Base-by-base conservation (phyloP, 2,888 invertebrate species). In the Cepaea hortensis region DNA sequence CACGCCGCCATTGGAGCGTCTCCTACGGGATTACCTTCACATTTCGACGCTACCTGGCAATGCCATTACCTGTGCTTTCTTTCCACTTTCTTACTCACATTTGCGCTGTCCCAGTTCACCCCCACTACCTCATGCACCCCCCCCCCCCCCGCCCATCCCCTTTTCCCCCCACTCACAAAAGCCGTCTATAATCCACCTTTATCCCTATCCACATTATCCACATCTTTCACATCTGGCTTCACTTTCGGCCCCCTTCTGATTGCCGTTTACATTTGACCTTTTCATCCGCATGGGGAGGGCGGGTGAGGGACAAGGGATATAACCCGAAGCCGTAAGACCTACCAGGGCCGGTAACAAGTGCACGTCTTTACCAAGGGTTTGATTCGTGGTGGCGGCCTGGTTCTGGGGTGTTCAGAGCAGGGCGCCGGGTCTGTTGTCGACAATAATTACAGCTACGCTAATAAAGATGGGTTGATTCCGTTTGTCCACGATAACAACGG, bases 231-330 rank as follows among this genome's bases (percentile, higher is more conserved):
- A 68, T 68, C 68, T 35, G 35, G 35, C 35, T 46, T 73, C 11
- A 46, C 73, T 73, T 35, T 13, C 7, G 55, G 11, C 55, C 55
- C 7, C 55, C 11, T 46, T 73, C 46, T 73, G 73, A 73, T 46
- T 73, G 73, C 46, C 46, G 73, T 73, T 73, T 73, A 46, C 73
- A 35, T 35, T 6, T 73, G 73, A 73, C 73, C 73, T 73, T 73
- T 35, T 9, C 13, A 4, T 18, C 20, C 20, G 5, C 20, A 35
- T 2, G 11, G 55, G 11, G 55, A 55, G 7, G 55, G 11, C 7
- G 11, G 7, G 11, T 9, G 55, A 55, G 55, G 4, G 4, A 46
- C 73, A 73, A 9, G 73, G 73, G 73, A 73, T 35, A 73, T 73
- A 73, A 73, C 9, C 73, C 13, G 9, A 11, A 73, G 73, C n/a